A percentile compares a stretch with the other conserved stretches of the same genome.
phyloP scores from a whole-genome alignment of 1,140 invertebrate species.

The Papilio xuthus region DNA sequence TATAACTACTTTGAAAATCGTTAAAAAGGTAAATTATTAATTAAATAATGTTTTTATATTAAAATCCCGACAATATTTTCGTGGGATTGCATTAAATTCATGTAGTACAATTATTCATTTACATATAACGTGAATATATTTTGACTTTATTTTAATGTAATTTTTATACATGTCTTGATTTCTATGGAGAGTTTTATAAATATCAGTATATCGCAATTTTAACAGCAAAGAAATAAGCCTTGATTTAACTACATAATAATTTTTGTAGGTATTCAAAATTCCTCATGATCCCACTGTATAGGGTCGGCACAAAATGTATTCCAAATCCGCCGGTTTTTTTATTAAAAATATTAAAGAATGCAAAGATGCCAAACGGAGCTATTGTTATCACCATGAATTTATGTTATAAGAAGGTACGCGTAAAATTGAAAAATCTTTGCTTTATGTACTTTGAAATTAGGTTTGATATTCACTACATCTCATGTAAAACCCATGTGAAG shows the following conservation, averaged over 20 bases:
- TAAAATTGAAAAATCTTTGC: too few species aligned
- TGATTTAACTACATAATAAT: too few species aligned
- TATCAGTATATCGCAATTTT: neutral
- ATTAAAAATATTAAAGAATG: too few species aligned
- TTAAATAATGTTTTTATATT: constrained; percentile 9
- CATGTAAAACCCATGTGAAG: neutral
- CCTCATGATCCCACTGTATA: too few species aligned
- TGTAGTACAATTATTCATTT: neutral
- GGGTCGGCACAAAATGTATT: too few species aligned
- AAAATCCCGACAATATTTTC: neutral
- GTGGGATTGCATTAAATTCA: constrained; percentile 14
- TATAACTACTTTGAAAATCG: constrained; percentile 17
- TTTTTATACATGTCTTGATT: neutral
- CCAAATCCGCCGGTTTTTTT: too few species aligned
- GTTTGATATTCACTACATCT: too few species aligned
- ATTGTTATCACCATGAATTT: too few species aligned
- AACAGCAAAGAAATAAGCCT: too few species aligned
- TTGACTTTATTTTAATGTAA: neutral
- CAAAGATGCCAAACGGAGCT: too few species aligned
- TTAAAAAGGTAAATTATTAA: constrained; percentile 8
- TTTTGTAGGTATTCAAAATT: too few species aligned
- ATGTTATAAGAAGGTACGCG: too few species aligned
- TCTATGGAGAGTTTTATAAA: neutral
- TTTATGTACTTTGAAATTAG: neutral
- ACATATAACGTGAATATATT: neutral